A percentile compares a stretch with the other conserved stretches of the same genome.
Conservation (phyloP, 2,113 vertebrate species). For the Megaptera novaeangliae region DNA sequence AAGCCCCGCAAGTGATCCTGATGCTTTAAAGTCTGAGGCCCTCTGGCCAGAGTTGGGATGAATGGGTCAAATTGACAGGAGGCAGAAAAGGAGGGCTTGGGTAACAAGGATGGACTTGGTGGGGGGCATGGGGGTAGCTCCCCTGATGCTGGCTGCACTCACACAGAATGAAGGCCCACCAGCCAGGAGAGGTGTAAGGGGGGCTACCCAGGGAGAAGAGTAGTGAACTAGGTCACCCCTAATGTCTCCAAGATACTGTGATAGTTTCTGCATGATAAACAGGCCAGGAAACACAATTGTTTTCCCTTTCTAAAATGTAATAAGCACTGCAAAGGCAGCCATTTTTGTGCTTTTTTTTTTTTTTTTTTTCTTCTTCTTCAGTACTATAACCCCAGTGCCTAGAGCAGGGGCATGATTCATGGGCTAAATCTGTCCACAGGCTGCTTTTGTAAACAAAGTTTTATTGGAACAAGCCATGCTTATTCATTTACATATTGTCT, state of each 20-base stretch:
- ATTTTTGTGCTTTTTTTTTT: accelerated
- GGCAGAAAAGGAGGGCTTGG: background rate
- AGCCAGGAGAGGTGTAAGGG: background rate
- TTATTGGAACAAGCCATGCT: background rate
- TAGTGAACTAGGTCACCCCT: no score
- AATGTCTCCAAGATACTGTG: background rate
- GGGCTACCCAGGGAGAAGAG: background rate
- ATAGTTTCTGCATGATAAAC: background rate
- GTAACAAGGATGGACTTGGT: background rate
- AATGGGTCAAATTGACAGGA: background rate
- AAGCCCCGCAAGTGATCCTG: background rate
- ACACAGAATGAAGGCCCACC: background rate
- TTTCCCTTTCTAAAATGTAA: background rate
- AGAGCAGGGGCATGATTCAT: background rate
- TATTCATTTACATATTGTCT: background rate
- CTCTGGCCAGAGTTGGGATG: background rate
- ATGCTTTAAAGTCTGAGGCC: background rate
- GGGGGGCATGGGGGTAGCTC: background rate
- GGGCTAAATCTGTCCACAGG: background rate
- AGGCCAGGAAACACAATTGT: background rate
- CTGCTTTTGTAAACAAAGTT: background rate
- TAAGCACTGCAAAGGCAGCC: background rate
- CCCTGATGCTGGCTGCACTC: accelerated
- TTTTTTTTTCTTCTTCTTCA: background rate
- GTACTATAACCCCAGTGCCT: background rate